Evolutionary conservation across 2,888 invertebrate genomes (phyloP), one percentile per base, ranked within the genome.

Genomic region (Dicyrtoma fusca): DNA sequence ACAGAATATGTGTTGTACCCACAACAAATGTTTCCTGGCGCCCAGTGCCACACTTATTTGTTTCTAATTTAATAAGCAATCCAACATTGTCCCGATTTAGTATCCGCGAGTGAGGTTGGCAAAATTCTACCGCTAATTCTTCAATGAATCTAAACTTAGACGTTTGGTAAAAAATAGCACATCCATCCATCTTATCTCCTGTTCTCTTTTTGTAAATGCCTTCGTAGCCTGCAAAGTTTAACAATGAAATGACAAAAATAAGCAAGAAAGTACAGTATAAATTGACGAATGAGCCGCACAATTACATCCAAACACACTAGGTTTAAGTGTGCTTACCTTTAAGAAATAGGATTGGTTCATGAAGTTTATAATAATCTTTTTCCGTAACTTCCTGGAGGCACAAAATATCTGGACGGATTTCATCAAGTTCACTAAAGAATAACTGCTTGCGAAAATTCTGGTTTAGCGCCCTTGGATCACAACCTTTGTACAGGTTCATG

Each of bases 1-100:
- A 99, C 11, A 98, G 85, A 59, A 99, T 86, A 84, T 99, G 99
- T 0, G 98, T 98, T 13, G 95, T 98, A 3, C 94, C 93, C 0
- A 98, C 88, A 65, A 93, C 87, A 51, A 97, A 84, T 8, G 88
- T 85, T 0, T 85, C 84, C 1, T 84, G 72, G 14, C 74, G 66
- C 23, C 71, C 79, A 0, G 86, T 85, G 1, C 71, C 63, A n/a
- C 21, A 57, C 8, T 68, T 26, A 17, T 70, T 44, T 1, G 68
- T 84, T 17, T 85, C 84, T 72, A 97, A 87, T 82, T 91, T 91
- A 3, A 90, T 89, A 71, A 97, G 86, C 11, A 96, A 82, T 0
- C 90, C 97, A 64, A 97, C 89, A 84, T 97, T 97, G 82, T 95
- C 93, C 13, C 96, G 88, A 82, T 93, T 90, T 42, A 96, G 84